Percentiles rank a stretch among this genome's conserved stretches.
phyloP scores from a whole-genome alignment of 37 sponge, comb jelly and placozoan species.

The Chondrilla cf. caribensis region DNA sequence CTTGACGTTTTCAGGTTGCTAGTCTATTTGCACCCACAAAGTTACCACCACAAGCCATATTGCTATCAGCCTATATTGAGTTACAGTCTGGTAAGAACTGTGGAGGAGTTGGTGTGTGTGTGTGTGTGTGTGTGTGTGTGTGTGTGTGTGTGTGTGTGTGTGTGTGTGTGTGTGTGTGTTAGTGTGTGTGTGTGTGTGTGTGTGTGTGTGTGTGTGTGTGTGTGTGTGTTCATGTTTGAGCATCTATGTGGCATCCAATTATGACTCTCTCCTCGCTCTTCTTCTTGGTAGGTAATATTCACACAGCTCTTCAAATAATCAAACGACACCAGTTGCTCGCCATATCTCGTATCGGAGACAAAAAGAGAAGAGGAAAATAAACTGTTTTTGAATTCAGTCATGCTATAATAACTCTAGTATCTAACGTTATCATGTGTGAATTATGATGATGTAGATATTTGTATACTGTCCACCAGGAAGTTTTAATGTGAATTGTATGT shows the following conservation, averaged over 20 bases:
- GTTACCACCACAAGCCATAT: conserved; percentile 63
- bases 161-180: conserved; percentile 20
- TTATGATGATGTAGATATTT: no score
- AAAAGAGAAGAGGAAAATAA: conserved; percentile 18
- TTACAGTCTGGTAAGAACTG: no score
- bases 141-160: conserved; percentile 26
- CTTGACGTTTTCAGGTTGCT: not conserved
- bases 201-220: conserved; percentile 26
- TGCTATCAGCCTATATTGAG: conserved; percentile 88
- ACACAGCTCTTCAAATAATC: conserved; percentile 53
- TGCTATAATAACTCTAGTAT: no score
- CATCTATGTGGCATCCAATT: not conserved
- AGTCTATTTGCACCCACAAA: conserved; percentile 27
- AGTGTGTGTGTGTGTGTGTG: conserved; percentile 11
- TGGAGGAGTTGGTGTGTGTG: conserved; percentile 53
- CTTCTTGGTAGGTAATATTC: conserved; percentile 58
- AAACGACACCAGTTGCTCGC: conserved; percentile 43
- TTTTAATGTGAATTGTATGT: no score
- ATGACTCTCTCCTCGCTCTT: no score
- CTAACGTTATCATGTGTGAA: no score
- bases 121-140: conserved; percentile 30
- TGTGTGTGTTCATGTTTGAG: not conserved
- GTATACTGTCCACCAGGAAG: no score
- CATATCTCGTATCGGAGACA: not conserved
- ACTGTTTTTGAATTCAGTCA: no score